Evolutionary conservation across 1,140 invertebrate genomes (phyloP).

Genomic region (Rhynchophorus ferrugineus): DNA sequence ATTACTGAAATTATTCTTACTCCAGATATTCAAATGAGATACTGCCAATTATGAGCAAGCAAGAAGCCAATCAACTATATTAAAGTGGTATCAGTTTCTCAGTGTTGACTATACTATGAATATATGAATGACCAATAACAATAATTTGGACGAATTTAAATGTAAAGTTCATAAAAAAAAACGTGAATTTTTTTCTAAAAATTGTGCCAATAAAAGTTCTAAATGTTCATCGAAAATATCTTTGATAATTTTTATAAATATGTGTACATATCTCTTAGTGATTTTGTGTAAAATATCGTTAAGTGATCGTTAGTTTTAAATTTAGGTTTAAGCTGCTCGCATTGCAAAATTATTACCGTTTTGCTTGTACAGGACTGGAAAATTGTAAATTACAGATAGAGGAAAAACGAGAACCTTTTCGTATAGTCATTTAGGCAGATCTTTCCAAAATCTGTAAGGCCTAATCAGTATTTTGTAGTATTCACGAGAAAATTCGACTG

Average conservation of each 20-base stretch:
- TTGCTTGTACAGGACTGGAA: too few species aligned
- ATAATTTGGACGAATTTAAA: constrained; percentile 35
- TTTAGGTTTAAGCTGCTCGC: constrained; percentile 14
- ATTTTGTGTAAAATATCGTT: constrained; percentile 19
- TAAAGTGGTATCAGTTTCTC: too few species aligned
- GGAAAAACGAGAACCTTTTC: background rate
- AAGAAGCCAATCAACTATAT: too few species aligned
- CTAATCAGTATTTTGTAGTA: constrained; percentile 21
- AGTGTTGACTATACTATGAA: background rate
- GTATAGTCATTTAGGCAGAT: constrained; percentile 11
- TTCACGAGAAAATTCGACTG: background rate
- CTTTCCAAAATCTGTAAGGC: constrained; percentile 14
- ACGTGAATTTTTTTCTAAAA: constrained; percentile 25
- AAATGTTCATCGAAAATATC: constrained; percentile 32
- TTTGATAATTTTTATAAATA: constrained; percentile 31
- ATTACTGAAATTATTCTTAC: too few species aligned
- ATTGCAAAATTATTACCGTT: background rate
- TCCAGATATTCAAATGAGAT: too few species aligned
- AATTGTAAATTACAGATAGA: background rate
- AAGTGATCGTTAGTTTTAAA: constrained; percentile 22
- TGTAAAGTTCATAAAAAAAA: constrained; percentile 18
- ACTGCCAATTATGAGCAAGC: too few species aligned
- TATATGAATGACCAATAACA: constrained; percentile 29
- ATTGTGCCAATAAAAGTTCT: constrained; percentile 28
- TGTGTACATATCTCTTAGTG: constrained; percentile 33